Evolutionary conservation across 1,140 invertebrate species (phyloP), one percentile per base, ranked within the genome.

Genomic region (Drosophila melanica): DNA sequence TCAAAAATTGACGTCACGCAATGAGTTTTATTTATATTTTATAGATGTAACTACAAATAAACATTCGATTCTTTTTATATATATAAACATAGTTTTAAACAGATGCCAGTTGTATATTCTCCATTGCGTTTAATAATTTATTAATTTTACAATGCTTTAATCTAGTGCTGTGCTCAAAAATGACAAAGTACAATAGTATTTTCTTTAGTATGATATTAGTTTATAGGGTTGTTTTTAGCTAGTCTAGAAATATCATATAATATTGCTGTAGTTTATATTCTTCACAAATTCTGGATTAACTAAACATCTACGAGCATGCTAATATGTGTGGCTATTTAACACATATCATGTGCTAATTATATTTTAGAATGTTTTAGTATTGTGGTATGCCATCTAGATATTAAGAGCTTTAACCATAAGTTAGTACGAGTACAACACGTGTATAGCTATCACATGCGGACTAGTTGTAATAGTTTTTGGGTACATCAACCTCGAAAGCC

Each of bases 201-300:
- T 23, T 71, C 44, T 39, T 47, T 67, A 67, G 54, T 63, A 35
- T 37, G 14, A 47, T 60, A 20, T 67, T 35, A 37, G n/a, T 37
- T 45, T 55, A 44, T 47, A 66, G 30, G 30, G 10, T 47, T 41
- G 7, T 67, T 67, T 35, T 67, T 42, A 39, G 41, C 39, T 73
- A 73, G 35, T 53, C 64, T 60, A 63, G 50, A 72, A 84, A 75
- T 86, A 85, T 85, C 81, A 86, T 64, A 60, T 81, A 85, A 85
- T 85, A 85, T 85, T 85, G 81, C 81, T 86, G 77, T 86, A 75
- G 68, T 86, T 80, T 79, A 45, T 53, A 45, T 64, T 50, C 48
- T 75, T 74, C 70, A 73, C 70, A 68, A 67, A 30, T 69, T 74
- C 51, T 69, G 55, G 14, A 53, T 42, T 42, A 57, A 20, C 54